phyloP scores from a whole-genome alignment of 2,797 vertebrate species.

The Micrastur ruficollis region DNA sequence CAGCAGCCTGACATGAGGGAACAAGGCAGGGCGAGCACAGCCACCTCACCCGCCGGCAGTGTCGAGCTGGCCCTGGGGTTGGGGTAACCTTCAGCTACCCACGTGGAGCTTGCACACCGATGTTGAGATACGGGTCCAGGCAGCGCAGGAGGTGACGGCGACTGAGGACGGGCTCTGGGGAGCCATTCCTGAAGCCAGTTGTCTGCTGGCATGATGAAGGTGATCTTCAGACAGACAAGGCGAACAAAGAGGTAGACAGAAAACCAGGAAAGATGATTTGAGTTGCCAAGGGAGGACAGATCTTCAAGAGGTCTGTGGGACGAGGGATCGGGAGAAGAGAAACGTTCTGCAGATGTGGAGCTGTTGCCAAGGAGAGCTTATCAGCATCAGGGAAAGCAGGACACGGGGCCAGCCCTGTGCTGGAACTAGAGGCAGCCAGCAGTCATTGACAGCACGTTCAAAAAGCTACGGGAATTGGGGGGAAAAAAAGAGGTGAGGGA shows the following conservation, averaged over 20 bases:
- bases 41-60: not conserved
- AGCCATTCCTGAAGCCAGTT: accelerated
- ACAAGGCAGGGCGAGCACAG: not conserved
- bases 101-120: accelerated
- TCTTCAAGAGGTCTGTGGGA: not conserved
- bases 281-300: not conserved
- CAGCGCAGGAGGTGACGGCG: not conserved
- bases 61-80: not conserved
- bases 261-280: not conserved
- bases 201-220: not conserved
- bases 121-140: not conserved
- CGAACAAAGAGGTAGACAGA: not conserved
- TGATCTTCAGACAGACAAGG: not conserved
- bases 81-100: not conserved
- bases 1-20: not conserved
- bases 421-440: not conserved
- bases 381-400: not conserved
- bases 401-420: not conserved
- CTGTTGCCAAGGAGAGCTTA: constrained; percentile 12
- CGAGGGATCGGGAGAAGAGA: not conserved
- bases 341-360: not conserved
- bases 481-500: not conserved
- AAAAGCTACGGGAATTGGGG: not conserved
- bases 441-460: accelerated
- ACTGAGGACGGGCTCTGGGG: not conserved